These are phyloP conservation scores for Dolichoris vasculosae DNA, from an alignment of 1,140 invertebrate genomes.

Conservation along the genomic window DNA sequence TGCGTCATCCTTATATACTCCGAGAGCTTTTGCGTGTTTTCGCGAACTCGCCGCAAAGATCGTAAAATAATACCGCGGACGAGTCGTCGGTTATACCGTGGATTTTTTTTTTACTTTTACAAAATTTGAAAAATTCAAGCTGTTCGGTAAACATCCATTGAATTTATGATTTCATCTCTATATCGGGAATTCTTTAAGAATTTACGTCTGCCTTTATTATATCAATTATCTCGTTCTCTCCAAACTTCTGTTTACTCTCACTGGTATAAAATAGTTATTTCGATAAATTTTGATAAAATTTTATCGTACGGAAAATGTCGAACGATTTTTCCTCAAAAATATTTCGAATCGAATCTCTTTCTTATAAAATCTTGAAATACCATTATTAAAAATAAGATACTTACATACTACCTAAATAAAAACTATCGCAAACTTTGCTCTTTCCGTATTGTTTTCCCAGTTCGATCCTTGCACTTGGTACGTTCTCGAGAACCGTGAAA, in stretches of 20 bases:
- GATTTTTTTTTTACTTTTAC: neutral
- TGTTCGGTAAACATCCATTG: neutral
- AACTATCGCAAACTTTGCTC: too few species aligned
- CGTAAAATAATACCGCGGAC: slow-evolving; percentile 17
- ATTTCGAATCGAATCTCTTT: too few species aligned
- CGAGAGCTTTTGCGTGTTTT: slow-evolving; percentile 30
- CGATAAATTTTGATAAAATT: neutral
- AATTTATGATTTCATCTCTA: neutral
- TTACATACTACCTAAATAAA: too few species aligned
- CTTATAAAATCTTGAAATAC: too few species aligned
- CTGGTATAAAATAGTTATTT: neutral
- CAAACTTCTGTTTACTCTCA: neutral
- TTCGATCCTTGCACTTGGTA: too few species aligned
- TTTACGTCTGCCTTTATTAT: neutral
- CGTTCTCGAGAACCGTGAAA: too few species aligned
- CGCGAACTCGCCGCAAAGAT: neutral
- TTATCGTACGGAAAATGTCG: too few species aligned
- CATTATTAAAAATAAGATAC: too few species aligned
- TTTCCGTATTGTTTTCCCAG: too few species aligned
- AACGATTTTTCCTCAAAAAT: too few species aligned
- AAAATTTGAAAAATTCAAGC: neutral
- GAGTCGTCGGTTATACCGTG: too few species aligned
- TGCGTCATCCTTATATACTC: slow-evolving; percentile 1
- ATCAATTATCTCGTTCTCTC: neutral
- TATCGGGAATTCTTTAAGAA: neutral